Percentiles rank a stretch among this genome's conserved stretches.
Conservation (phyloP, 92 coral and sea anemone species). For the Metridium senile region DNA sequence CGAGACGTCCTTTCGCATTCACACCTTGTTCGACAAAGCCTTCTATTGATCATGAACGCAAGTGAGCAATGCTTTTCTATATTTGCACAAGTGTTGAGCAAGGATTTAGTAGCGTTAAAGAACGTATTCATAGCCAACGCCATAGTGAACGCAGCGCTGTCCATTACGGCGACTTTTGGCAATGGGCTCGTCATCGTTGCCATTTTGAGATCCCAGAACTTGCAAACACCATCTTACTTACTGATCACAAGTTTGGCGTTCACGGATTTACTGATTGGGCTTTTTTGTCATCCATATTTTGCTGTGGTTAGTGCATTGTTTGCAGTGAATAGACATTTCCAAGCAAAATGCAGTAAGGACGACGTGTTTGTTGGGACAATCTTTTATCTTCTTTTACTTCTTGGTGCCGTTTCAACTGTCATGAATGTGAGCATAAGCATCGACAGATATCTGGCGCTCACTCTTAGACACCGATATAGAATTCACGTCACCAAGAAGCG, state of each 20-base stretch:
- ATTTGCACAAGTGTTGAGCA: background rate
- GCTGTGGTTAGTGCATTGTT: background rate
- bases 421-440: slow-evolving; percentile 38
- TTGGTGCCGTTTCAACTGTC: slow-evolving; percentile 12
- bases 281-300: slow-evolving; percentile 29
- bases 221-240: slow-evolving; percentile 49
- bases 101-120: background rate
- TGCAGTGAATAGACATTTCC: slow-evolving; percentile 12
- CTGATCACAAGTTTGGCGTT: slow-evolving; percentile 51
- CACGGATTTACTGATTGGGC: slow-evolving; percentile 45
- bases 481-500: slow-evolving; percentile 33
- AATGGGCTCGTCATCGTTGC: slow-evolving; percentile 33
- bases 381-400: background rate
- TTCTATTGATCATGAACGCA: background rate
- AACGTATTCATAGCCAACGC: background rate
- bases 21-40: too few species aligned
- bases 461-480: slow-evolving; percentile 41
- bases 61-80: background rate
- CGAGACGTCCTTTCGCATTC: too few species aligned
- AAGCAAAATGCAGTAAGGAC: background rate
- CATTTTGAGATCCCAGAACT: slow-evolving; percentile 28
- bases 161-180: slow-evolving; percentile 25
- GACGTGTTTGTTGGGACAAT: background rate
- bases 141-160: background rate
- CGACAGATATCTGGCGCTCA: slow-evolving; percentile 46